Base-by-base conservation (phyloP, 2,797 vertebrate species). In the Microhierax caerulescens region DNA sequence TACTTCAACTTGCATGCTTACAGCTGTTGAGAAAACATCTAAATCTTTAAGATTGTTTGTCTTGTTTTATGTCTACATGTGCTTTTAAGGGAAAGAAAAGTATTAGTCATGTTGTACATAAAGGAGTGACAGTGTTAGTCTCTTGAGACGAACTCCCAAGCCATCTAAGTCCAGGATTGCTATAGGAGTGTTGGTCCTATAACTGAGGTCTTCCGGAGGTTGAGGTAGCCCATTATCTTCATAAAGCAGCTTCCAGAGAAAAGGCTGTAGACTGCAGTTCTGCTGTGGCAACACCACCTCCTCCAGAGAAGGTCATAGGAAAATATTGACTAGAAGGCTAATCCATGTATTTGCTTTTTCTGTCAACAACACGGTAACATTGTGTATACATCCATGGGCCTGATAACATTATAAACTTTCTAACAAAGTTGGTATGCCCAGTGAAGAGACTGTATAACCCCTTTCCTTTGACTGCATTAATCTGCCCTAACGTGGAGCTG, bases 381-480 rank as follows among this genome's bases (percentile, higher is more conserved):
- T 41, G 7, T n/a, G 10, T 27, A 22, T 22, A 5, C 16, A 9
- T 50, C 47, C 1, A 1, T 25, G 8, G 20, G 3, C 11, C 21
- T 59, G 39, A 21, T 20, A 50, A 41, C 2, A 3, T 21, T 32
- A n/a, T 4, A 54, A 50, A 8, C 11, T 50, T 75, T 53, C 18
- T 86, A 60, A 80, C 23, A 11, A 47, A 27, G 4, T 12, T 39
- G 13, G 22, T 32, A 25, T 3, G 8, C 18, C 24, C 9, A 24
- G 22, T 37, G 30, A 65, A 87, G 13, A n/a, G 14, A 39, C 14
- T 51, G 14, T 7, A 17, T 36, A 76, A 75, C 19, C 22, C 8
- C 9, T 47, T 72, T 72, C 8, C 19, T 47, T n/a, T 76, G 51
- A 43, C 24, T 48, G 4, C 2, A 4, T 50, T 59, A 20, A 53